phyloP scores from a whole-genome alignment of 2,888 invertebrate species.

The Rhagonycha lutea region DNA sequence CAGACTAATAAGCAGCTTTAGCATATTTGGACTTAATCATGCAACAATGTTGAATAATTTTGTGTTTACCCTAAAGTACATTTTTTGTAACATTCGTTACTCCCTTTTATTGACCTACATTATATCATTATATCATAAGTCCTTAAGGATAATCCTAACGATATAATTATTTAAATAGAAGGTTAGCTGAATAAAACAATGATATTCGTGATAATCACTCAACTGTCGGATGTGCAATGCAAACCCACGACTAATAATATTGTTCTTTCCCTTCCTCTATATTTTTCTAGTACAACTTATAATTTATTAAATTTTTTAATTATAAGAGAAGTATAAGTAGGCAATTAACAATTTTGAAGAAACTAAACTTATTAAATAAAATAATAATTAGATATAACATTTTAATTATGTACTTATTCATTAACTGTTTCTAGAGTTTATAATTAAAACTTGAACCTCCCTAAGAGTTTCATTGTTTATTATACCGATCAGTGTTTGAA shows the following conservation, averaged over 20 bases:
- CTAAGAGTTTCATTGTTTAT: background rate
- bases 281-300: background rate
- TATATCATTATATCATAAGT: background rate
- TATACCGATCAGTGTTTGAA: conserved; percentile 10
- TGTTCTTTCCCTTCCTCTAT: background rate
- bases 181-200: background rate
- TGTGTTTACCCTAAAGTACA: too few relatives aligned
- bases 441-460: conserved; percentile 9
- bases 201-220: background rate
- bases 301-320: background rate
- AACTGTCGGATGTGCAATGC: background rate
- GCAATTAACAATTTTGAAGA: background rate
- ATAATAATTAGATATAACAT: background rate
- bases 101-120: background rate
- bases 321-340: background rate
- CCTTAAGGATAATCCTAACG: background rate
- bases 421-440: background rate
- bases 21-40: too few relatives aligned
- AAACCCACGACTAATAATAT: background rate
- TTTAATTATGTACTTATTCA: background rate
- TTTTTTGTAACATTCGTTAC: background rate
- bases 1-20: too few relatives aligned
- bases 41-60: too few relatives aligned
- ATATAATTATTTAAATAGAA: background rate
- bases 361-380: background rate